Conservation (phyloP, 2,888 invertebrate genomes). For the Monoplex corrugatus region DNA sequence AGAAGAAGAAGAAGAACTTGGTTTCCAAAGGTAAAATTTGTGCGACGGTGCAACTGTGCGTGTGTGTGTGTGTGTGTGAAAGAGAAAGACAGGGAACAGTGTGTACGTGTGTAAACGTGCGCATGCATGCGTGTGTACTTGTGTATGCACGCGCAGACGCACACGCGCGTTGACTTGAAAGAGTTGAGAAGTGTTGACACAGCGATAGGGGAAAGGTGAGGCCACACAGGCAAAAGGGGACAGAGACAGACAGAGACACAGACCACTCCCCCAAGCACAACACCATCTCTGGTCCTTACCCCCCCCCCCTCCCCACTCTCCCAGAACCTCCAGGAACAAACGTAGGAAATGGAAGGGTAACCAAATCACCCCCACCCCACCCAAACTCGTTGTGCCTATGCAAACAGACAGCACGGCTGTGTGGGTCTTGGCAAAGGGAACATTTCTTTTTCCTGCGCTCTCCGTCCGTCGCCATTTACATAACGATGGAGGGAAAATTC, state of each 20-base stretch:
- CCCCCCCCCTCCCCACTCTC: neutral
- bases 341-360: neutral
- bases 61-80: too few relatives aligned
- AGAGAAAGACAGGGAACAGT: too few relatives aligned
- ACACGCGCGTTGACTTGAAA: neutral
- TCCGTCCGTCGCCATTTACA: too few relatives aligned
- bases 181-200: too few relatives aligned
- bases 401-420: neutral
- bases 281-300: too few relatives aligned
- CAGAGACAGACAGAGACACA: neutral
- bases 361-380: neutral
- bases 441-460: too few relatives aligned
- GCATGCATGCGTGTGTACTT: neutral
- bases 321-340: neutral
- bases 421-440: too few relatives aligned
- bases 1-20: too few relatives aligned
- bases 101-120: neutral
- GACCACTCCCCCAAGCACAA: neutral
- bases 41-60: too few relatives aligned
- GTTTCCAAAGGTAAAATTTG: too few relatives aligned
- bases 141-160: neutral
- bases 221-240: conserved; percentile 8
- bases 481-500: too few relatives aligned
- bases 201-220: too few relatives aligned
- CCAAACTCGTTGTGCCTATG: neutral